These are phyloP conservation scores for Caerostris darwini DNA, from an alignment of 1,140 invertebrate genomes.

Conservation along the genomic window DNA sequence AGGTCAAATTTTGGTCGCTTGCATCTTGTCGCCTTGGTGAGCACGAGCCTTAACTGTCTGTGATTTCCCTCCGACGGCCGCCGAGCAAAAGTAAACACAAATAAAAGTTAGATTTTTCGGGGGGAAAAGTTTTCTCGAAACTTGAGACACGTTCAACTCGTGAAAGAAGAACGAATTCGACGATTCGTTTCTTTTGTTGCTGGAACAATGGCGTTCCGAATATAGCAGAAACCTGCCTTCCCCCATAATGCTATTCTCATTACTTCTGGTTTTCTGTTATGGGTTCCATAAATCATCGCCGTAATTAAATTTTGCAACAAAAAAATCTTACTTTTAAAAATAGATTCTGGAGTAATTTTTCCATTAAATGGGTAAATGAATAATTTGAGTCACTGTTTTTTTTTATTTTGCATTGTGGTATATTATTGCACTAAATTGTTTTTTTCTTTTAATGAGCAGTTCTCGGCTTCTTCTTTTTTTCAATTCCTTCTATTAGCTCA, in stretches of 20 bases:
- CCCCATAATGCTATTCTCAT: not conserved
- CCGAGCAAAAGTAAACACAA: not conserved
- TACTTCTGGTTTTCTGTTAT: not conserved
- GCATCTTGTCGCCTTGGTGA: no score
- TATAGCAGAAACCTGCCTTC: not conserved
- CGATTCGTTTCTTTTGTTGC: not conserved
- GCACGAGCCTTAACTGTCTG: no score
- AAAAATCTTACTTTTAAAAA: not conserved
- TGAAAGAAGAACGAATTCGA: not conserved
- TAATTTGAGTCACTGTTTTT: not conserved
- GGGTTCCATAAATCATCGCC: not conserved
- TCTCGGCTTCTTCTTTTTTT: no score
- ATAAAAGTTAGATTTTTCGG: not conserved
- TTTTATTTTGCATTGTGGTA: no score
- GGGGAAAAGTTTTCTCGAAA: not conserved
- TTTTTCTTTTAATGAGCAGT: no score
- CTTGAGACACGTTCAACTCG: not conserved
- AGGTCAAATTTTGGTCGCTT: no score
- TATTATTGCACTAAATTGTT: no score
- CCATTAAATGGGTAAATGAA: not conserved
- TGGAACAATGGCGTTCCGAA: not conserved
- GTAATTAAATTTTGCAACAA: not conserved
- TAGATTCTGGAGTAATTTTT: not conserved
- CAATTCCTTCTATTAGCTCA: no score
- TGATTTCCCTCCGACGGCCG: not conserved